Evolutionary conservation across 2,113 vertebrate species (phyloP).

Genomic region (Sminthopsis crassicaudata): DNA sequence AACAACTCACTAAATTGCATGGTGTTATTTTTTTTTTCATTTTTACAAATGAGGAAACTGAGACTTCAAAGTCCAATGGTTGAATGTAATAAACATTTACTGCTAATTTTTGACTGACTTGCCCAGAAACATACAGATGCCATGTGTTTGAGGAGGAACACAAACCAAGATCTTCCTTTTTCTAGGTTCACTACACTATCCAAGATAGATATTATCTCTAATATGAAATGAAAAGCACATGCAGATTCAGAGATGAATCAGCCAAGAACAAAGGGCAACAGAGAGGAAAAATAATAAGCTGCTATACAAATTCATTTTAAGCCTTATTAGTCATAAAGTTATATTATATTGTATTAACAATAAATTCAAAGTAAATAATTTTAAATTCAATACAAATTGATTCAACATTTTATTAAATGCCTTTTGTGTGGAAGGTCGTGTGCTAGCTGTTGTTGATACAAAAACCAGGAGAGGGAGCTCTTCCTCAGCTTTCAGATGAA

Average conservation of each 20-base stretch:
- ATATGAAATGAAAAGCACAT: neutral
- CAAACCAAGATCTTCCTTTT: neutral
- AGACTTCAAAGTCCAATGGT: neutral
- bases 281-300: neutral
- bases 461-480: neutral
- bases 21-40: neutral
- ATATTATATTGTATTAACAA: neutral
- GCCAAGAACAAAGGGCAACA: neutral
- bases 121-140: neutral
- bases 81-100: neutral
- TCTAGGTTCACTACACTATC: neutral
- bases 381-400: neutral
- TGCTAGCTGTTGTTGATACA: neutral
- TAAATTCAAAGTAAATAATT: neutral
- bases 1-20: neutral
- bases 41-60: neutral
- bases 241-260: neutral
- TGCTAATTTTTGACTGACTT: neutral
- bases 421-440: neutral
- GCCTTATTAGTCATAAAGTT: neutral
- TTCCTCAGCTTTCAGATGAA: neutral
- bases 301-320: neutral
- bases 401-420: neutral
- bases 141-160: neutral
- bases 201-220: neutral